Evolutionary conservation across 2,113 vertebrate genomes (phyloP).

Genomic region (Alethe diademata): DNA sequence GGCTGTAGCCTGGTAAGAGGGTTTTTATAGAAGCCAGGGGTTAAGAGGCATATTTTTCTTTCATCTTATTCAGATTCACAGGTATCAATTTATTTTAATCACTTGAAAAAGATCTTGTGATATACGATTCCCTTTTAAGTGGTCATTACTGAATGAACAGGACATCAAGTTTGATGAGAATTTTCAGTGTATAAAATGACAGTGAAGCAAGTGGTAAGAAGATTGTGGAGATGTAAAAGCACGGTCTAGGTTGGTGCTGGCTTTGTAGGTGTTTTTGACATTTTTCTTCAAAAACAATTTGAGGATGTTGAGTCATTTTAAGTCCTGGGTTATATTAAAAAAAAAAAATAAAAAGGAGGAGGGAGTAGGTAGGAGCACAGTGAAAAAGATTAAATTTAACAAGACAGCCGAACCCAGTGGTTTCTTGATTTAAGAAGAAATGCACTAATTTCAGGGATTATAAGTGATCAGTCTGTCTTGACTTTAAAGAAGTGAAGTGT

Average conservation of each 20-base stretch:
- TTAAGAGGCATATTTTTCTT: background rate
- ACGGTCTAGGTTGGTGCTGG: background rate
- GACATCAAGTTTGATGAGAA: background rate
- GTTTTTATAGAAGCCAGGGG: background rate
- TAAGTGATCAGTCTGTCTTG: background rate
- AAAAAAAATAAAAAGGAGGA: background rate
- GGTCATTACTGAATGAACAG: background rate
- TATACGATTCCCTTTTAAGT: background rate
- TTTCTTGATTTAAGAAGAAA: background rate
- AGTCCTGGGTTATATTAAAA: background rate
- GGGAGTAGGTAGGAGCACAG: background rate
- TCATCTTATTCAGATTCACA: background rate
- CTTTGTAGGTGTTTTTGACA: constrained; percentile 24
- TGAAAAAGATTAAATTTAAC: background rate
- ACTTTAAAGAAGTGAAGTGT: background rate
- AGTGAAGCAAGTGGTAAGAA: background rate
- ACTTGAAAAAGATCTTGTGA: background rate
- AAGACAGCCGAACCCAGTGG: background rate
- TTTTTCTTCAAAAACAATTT: constrained; percentile 37
- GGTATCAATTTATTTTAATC: constrained; percentile 7
- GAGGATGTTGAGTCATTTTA: constrained; percentile 59
- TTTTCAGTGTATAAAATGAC: background rate
- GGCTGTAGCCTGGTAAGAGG: background rate
- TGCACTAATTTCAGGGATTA: background rate
- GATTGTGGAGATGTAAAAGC: background rate